Percentiles rank a stretch among this genome's conserved stretches.
These are phyloP conservation scores for Pterocles burchelli DNA, from an alignment of 2,113 vertebrate species.

Conservation along the genomic window DNA sequence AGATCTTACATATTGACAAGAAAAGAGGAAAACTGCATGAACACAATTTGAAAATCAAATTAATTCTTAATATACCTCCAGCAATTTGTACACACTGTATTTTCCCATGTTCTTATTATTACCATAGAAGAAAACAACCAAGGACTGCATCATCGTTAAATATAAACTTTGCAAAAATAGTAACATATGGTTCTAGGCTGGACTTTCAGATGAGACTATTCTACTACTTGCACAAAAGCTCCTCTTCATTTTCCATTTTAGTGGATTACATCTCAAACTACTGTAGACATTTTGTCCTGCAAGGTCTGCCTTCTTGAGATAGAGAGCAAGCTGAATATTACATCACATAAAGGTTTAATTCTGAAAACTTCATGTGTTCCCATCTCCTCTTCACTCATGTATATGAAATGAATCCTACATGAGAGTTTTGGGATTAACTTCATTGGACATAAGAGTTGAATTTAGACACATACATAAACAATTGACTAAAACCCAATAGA, in stretches of 20 bases:
- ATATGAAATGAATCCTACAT: not conserved
- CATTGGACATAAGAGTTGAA: not conserved
- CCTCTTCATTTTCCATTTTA: not conserved
- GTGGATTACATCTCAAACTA: not conserved
- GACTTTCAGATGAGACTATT: not conserved
- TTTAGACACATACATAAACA: not conserved
- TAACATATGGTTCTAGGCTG: not conserved
- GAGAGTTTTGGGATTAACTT: not conserved
- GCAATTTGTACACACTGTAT: not conserved
- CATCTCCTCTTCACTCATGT: not conserved
- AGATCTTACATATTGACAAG: not conserved
- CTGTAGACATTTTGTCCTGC: not conserved
- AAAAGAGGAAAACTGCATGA: not conserved
- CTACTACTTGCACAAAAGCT: not conserved
- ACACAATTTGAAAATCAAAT: not conserved
- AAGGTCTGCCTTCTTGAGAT: not conserved
- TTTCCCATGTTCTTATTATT: not conserved
- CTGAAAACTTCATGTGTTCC: not conserved
- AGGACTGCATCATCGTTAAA: not conserved
- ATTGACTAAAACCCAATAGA: not conserved
- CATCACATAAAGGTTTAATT: not conserved
- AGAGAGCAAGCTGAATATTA: not conserved
- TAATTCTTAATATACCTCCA: not conserved
- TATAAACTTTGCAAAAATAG: not conserved
- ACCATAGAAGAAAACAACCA: not conserved